Evolutionary conservation across 2,113 vertebrate species (phyloP).

Genomic region (Halichoerus grypus): DNA sequence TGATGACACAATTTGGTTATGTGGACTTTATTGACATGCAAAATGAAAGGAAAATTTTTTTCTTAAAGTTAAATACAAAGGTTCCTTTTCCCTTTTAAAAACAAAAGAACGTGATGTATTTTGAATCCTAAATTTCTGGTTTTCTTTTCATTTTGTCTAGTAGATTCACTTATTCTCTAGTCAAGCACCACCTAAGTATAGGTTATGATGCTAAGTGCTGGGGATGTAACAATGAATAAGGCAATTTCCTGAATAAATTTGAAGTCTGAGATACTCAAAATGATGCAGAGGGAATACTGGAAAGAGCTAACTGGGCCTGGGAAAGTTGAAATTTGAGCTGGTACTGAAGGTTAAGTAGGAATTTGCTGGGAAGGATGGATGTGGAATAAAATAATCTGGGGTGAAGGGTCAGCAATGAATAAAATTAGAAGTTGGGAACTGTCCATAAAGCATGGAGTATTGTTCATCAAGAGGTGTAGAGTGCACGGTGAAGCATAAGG

Average conservation of each 20-base stretch:
- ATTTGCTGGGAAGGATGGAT: not conserved
- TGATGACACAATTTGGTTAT: not conserved
- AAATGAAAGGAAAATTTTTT: not conserved
- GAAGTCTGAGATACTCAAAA: not conserved
- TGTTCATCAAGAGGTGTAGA: not conserved
- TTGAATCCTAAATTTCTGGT: not conserved
- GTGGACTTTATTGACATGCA: not conserved
- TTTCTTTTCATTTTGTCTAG: not conserved
- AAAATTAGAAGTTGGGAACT: not conserved
- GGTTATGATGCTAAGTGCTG: not conserved
- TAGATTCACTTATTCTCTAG: not conserved
- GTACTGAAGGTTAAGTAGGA: not conserved
- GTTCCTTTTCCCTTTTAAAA: not conserved
- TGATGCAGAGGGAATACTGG: not conserved
- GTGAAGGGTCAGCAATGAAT: not conserved
- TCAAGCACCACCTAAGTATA: not conserved
- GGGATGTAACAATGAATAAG: not conserved
- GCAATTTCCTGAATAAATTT: not conserved
- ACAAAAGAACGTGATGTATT: not conserved
- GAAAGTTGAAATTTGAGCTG: not conserved
- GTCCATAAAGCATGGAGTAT: not conserved
- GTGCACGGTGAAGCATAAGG: no score
- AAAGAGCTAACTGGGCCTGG: not conserved
- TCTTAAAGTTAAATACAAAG: not conserved
- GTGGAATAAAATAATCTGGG: not conserved